phyloP scores from a whole-genome alignment of 2,113 vertebrate genomes.

The Spheniscus mendiculus region DNA sequence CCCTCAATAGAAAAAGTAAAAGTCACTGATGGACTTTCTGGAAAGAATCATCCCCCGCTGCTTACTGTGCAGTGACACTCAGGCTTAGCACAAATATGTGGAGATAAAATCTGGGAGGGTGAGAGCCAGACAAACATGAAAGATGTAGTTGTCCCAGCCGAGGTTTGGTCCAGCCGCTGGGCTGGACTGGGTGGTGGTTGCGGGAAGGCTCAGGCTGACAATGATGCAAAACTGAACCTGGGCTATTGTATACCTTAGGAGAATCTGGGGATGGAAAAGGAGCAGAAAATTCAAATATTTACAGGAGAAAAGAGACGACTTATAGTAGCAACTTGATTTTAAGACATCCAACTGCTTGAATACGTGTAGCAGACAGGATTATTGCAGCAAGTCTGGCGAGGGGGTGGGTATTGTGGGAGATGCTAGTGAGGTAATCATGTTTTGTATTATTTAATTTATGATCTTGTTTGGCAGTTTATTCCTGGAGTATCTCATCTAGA shows the following conservation, averaged over 20 bases:
- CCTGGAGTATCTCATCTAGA: background rate
- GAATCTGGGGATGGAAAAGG: background rate
- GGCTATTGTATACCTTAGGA: background rate
- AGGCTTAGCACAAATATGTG: background rate
- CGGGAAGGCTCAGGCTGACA: background rate
- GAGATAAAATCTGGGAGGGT: background rate
- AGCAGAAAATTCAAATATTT: background rate
- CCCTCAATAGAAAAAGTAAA: background rate
- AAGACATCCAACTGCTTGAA: background rate
- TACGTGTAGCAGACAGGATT: background rate
- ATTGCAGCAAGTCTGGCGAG: rapidly evolving
- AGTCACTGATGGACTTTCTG: background rate
- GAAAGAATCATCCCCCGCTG: background rate
- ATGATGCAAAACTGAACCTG: background rate
- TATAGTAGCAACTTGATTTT: background rate
- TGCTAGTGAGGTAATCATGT: background rate
- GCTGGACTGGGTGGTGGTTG: rapidly evolving
- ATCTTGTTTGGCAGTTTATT: background rate
- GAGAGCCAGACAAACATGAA: background rate
- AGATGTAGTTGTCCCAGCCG: background rate
- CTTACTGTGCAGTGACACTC: background rate
- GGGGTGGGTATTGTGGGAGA: background rate
- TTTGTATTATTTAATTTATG: background rate
- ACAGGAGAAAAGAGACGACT: background rate
- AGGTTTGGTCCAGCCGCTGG: background rate